These are phyloP conservation scores for Scylla paramamosain DNA, from an alignment of 1,140 invertebrate species.

Conservation along the genomic window DNA sequence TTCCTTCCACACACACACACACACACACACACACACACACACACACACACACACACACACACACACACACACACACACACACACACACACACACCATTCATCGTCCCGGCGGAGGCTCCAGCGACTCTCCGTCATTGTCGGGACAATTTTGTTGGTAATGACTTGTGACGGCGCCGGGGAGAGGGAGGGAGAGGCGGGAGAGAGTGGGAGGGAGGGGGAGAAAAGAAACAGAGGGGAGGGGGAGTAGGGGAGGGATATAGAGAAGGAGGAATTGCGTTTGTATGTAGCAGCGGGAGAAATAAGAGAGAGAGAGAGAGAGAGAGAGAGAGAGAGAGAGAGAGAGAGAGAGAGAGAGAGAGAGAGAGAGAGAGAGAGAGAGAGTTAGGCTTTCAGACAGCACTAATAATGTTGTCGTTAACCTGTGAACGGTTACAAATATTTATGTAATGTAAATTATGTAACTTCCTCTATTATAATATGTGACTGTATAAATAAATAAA, in stretches of 20 bases:
- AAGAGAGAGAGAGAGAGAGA: not conserved
- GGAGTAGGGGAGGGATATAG: not conserved
- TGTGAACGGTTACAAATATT: too few relatives aligned
- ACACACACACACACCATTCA: conserved; percentile 25
- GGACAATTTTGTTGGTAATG: not conserved
- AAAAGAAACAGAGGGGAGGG: not conserved
- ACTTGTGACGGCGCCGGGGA: not conserved
- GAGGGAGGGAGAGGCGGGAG: not conserved
- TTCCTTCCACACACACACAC: not conserved
- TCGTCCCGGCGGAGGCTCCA: not conserved
- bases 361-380: conserved; percentile 46
- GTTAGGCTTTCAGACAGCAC: not conserved
- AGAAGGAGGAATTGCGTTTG: not conserved
- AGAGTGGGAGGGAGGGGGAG: not conserved
- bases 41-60: conserved; percentile 23
- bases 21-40: not conserved
- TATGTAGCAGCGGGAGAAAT: not conserved
- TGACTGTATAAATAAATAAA: too few relatives aligned
- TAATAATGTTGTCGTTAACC: too few relatives aligned
- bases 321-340: conserved; percentile 42
- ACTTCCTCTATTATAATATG: too few relatives aligned
- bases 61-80: conserved; percentile 23
- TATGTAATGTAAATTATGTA: too few relatives aligned
- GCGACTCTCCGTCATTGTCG: not conserved
- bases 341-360: conserved; percentile 41